Evolutionary conservation across 1,140 invertebrate species (phyloP).

Genomic region (Ceratina japonica): DNA sequence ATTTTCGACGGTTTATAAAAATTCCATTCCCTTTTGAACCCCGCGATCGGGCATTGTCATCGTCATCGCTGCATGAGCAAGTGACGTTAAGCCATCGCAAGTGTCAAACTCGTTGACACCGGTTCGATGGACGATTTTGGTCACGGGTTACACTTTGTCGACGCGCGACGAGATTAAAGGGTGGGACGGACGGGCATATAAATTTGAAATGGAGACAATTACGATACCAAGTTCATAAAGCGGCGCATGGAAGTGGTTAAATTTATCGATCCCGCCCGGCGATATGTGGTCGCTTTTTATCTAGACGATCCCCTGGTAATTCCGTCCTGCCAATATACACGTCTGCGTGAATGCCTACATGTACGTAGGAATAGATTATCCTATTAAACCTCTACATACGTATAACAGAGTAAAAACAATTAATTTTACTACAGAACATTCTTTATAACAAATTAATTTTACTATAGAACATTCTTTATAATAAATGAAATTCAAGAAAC

Average conservation of each 20-base stretch:
- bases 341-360: background rate
- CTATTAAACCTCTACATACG: too few relatives aligned
- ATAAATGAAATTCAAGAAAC: too few relatives aligned
- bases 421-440: too few relatives aligned
- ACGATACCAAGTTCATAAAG: constrained; percentile 68
- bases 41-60: background rate
- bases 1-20: background rate
- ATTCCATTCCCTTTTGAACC: background rate
- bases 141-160: constrained; percentile 34
- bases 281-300: constrained; percentile 58
- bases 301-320: constrained; percentile 43
- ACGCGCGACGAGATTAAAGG: constrained; percentile 53
- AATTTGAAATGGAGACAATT: constrained; percentile 63
- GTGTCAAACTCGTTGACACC: background rate
- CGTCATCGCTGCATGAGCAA: background rate
- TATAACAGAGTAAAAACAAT: too few relatives aligned
- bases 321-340: constrained; percentile 10
- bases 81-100: too few relatives aligned
- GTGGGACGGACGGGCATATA: constrained; percentile 25
- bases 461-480: too few relatives aligned
- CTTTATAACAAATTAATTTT: too few relatives aligned
- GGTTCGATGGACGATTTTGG: background rate
- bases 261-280: constrained; percentile 64
- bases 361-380: too few relatives aligned
- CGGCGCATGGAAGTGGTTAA: constrained; percentile 58